Base-by-base conservation (phyloP, 2,888 invertebrate genomes). In the Seira ritae region DNA sequence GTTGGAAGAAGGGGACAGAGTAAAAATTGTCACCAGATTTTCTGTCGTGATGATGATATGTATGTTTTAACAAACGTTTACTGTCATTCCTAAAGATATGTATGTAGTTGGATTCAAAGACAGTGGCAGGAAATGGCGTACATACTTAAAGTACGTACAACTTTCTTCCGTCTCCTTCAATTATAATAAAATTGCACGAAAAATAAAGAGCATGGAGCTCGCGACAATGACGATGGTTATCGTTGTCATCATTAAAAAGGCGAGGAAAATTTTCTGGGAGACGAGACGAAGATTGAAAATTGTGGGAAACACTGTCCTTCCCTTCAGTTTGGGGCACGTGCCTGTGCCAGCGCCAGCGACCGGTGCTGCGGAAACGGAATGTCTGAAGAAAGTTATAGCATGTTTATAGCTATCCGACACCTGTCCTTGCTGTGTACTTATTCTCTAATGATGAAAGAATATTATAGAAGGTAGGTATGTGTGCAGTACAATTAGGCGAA, bases 1-100 rank as follows among this genome's bases (percentile, higher is more conserved):
- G 15, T 50, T 20, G 20, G 15, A 10, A 62, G 4, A 20, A 50
- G 12, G 15, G 50, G 17, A 62, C n/a, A n/a, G 8, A 12, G 22
- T 20, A 55, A 15, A 62, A 62, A 62, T 62, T 62, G 62, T 62
- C 62, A 20, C 62, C 22, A 62, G 62, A 62, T 62, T 62, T 62
- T 19, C 62, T 62, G 8, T 20, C 20, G 22, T 4, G 50, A 50
- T 12, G 17, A n/a, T 15, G 50, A 50, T 50, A 15, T 50, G 50
- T 31, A 50, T 42, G 42, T 4, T 12, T 8, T n/a, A 50, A n/a
- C 50, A 31, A 31, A 31, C 50, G 17, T 50, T 3, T 50, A 50
- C 50, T 50, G 15, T 50, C 50, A 50, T 31, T 31, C 31, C 31
- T 31, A 8, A 31, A 31, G 31, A 31, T 15, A 50, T 12, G 50